Percentiles rank a stretch among this genome's conserved stretches.
These are phyloP conservation scores for Hypercompe scribonia DNA, from an alignment of 2,888 invertebrate genomes.

Conservation along the genomic window DNA sequence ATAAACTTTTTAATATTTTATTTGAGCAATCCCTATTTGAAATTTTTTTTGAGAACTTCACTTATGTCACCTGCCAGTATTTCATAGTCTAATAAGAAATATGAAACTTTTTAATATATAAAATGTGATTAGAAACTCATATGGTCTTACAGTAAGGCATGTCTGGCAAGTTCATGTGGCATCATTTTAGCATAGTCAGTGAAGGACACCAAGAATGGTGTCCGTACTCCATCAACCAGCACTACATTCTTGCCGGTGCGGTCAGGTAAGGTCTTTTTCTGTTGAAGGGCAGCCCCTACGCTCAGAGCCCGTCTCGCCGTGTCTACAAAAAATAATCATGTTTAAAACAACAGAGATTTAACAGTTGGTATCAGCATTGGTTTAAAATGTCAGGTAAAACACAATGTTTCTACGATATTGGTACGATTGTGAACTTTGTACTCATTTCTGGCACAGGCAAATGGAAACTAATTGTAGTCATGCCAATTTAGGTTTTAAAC, in stretches of 20 bases:
- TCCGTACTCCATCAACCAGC: conserved; percentile 98
- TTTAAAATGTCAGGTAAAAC: conserved; percentile 1
- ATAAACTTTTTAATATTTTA: no score
- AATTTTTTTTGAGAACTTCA: neutral
- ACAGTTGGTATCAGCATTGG: neutral
- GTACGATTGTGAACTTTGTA: conserved; percentile 39
- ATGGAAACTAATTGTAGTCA: conserved; percentile 57
- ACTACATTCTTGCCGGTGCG: conserved; percentile 94
- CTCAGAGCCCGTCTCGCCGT: conserved; percentile 82
- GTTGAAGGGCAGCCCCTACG: conserved; percentile 80
- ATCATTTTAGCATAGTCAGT: conserved; percentile 97
- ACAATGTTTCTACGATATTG: conserved; percentile 28
- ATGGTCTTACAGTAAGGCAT: conserved; percentile 91
- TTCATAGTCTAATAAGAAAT: neutral
- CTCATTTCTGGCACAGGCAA: conserved; percentile 54
- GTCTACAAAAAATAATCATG: conserved; percentile 63
- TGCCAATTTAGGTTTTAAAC: conserved; percentile 60
- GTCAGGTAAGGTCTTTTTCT: conserved; percentile 86
- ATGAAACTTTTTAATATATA: neutral
- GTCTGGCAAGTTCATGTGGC: conserved; percentile 98
- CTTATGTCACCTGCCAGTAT: neutral
- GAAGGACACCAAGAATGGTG: conserved; percentile 97
- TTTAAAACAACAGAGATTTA: neutral
- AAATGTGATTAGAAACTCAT: neutral
- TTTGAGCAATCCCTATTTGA: neutral